Conservation (phyloP, 2,113 vertebrate genomes). For the Sceloporus tristichus region DNA sequence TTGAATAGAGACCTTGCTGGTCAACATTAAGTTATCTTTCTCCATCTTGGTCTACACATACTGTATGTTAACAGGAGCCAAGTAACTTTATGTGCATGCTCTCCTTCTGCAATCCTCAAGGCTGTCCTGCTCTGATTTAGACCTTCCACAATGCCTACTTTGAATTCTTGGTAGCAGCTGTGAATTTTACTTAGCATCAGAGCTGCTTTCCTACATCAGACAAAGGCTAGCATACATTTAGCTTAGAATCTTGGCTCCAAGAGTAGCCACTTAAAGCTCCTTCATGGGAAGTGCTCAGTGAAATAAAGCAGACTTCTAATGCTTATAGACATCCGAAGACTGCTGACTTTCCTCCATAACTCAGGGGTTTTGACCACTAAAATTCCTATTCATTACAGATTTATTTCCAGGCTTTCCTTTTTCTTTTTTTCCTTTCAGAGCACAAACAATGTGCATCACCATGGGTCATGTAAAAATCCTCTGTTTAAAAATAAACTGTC, state of each 20-base stretch:
- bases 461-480: not conserved
- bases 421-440: not conserved
- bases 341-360: too few relatives aligned
- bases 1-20: not conserved
- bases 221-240: not conserved
- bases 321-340: not conserved
- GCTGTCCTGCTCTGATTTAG: not conserved
- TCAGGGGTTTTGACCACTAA: not conserved
- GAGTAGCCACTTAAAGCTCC: not conserved
- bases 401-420: too few relatives aligned
- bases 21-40: not conserved
- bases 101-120: not conserved
- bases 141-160: not conserved
- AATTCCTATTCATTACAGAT: not conserved
- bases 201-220: not conserved
- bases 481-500: not conserved
- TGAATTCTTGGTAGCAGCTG: conserved; percentile 1
- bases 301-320: not conserved
- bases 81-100: not conserved
- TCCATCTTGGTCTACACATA: not conserved
- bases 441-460: not conserved
- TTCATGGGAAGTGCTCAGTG: not conserved
- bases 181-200: conserved; percentile 8
- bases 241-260: not conserved
- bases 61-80: not conserved